Percentiles rank a stretch among this genome's conserved stretches.
Conservation (phyloP, 2,113 vertebrate species). For the Paradoxurus hermaphroditus region DNA sequence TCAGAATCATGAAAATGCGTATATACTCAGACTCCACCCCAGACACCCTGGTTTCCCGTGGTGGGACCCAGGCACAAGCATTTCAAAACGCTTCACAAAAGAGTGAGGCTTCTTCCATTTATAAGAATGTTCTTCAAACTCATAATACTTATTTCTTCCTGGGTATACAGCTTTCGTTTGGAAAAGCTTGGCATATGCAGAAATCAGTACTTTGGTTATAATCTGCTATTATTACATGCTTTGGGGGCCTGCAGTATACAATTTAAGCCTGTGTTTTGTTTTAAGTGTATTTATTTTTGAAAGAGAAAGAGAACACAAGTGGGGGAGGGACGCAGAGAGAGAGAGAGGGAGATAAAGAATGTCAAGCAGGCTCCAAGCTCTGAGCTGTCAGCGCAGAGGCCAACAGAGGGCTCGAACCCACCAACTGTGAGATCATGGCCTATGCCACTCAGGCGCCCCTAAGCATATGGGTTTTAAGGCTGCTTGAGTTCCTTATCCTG, state of each 20-base stretch:
- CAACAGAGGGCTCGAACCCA: no score
- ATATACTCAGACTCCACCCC: neutral
- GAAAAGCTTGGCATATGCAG: neutral
- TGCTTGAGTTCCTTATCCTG: neutral
- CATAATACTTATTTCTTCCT: neutral
- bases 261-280: neutral
- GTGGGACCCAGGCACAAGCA: neutral
- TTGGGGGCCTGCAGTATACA: neutral
- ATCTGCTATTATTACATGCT: neutral
- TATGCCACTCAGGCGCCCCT: neutral
- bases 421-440: no score
- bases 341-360: no score
- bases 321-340: no score
- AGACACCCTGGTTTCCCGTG: neutral
- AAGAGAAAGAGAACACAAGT: no score
- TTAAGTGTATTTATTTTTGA: no score
- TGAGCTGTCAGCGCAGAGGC: no score
- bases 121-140: neutral
- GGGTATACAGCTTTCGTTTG: neutral
- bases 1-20: neutral
- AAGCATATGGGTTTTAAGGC: neutral
- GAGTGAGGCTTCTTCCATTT: neutral
- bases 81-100: neutral
- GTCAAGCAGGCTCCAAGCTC: no score
- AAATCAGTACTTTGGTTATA: neutral